Evolutionary conservation across 2,888 invertebrate genomes (phyloP).

Genomic region (Octodonta nipae): DNA sequence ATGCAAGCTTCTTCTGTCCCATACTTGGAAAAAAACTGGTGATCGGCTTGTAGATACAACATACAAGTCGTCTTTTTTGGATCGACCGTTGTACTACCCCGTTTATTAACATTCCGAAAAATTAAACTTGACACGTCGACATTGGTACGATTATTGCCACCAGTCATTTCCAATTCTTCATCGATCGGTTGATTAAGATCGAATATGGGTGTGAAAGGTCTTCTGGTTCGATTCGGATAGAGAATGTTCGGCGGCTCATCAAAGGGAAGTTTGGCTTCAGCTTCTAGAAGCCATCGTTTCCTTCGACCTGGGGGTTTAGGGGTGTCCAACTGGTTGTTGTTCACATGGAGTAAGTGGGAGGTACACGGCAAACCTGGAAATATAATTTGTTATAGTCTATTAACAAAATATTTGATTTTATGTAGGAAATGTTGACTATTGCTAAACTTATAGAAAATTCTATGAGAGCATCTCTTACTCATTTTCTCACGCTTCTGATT

Average conservation of each 20-base stretch:
- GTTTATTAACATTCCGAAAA: conserved; percentile 48
- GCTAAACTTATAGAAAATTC: too few relatives aligned
- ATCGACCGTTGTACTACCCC: conserved; percentile 62
- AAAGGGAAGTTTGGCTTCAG: conserved; percentile 38
- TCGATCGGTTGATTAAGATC: conserved; percentile 32
- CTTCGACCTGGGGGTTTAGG: conserved; percentile 34
- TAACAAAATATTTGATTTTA: background rate
- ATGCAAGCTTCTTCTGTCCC: conserved; percentile 88
- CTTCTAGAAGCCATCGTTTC: conserved; percentile 58
- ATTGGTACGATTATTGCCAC: conserved; percentile 18
- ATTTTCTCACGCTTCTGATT: too few relatives aligned
- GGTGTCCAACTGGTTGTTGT: conserved; percentile 13
- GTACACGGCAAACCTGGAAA: conserved; percentile 23
- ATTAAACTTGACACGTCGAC: conserved; percentile 37
- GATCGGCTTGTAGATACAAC: conserved; percentile 90
- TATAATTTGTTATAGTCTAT: conserved; percentile 1
- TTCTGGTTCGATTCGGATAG: conserved; percentile 31
- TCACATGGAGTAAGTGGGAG: conserved; percentile 26
- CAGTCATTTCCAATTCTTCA: conserved; percentile 28
- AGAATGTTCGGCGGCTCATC: conserved; percentile 38
- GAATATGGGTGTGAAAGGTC: conserved; percentile 36
- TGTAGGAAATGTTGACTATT: too few relatives aligned
- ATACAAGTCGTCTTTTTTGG: conserved; percentile 87
- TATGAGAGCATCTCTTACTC: too few relatives aligned
- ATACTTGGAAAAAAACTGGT: conserved; percentile 89